Conservation (phyloP, 2,113 vertebrate species). For the Recurvirostra avosetta region DNA sequence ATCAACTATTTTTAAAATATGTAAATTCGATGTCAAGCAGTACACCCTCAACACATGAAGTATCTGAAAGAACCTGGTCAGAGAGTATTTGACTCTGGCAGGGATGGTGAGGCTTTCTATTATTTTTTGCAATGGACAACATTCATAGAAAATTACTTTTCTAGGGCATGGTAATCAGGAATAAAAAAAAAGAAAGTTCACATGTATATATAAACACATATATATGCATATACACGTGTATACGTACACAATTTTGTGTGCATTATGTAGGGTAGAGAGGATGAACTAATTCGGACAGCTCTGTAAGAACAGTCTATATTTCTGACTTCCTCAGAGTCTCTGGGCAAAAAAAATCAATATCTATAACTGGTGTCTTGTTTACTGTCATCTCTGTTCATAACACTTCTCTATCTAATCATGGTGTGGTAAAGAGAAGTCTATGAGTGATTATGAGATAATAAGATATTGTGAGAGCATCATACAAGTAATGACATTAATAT, state of each 20-base stretch:
- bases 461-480: background rate
- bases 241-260: background rate
- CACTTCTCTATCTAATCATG: background rate
- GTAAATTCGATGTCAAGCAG: background rate
- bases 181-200: background rate
- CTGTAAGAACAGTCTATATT: background rate
- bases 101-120: background rate
- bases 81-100: background rate
- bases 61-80: background rate
- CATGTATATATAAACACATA: background rate
- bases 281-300: background rate
- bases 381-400: background rate
- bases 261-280: background rate
- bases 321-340: background rate
- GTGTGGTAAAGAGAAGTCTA: background rate
- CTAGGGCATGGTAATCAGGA: background rate
- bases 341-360: background rate
- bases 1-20: background rate
- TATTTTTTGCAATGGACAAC: background rate
- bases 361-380: background rate
- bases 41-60: fast-evolving
- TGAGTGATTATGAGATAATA: background rate
- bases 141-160: background rate
- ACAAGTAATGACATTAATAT: background rate
- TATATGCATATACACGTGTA: too few relatives aligned